phyloP scores from a whole-genome alignment of 1,140 invertebrate genomes.

The Spodoptera frugiperda region DNA sequence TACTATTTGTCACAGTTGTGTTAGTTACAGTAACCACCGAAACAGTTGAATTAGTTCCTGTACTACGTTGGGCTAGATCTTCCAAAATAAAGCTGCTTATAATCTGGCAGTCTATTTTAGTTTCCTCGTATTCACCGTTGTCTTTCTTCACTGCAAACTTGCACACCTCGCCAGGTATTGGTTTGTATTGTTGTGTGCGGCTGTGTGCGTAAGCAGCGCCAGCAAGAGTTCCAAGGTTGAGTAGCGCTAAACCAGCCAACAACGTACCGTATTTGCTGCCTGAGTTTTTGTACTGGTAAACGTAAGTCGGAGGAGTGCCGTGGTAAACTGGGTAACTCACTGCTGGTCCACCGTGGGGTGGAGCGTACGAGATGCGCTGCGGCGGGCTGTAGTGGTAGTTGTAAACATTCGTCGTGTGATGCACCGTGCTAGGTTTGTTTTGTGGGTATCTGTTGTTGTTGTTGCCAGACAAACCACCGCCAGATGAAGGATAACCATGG shows the following conservation, averaged over 20 bases:
- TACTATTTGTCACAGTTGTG: constrained; percentile 67
- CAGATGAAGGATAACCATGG: constrained; percentile 41
- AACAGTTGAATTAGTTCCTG: constrained; percentile 64
- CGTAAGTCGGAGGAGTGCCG: constrained; percentile 76
- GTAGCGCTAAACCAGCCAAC: constrained; percentile 73
- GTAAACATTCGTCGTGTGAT: constrained; percentile 67
- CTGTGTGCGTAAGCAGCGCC: constrained; percentile 66
- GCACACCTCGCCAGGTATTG: constrained; percentile 74
- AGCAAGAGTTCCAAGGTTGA: constrained; percentile 77
- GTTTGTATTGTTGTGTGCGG: constrained; percentile 57
- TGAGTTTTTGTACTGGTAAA: constrained; percentile 79
- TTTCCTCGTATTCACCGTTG: constrained; percentile 81
- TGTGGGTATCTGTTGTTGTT: constrained; percentile 66
- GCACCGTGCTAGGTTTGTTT: constrained; percentile 54
- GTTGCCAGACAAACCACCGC: constrained; percentile 48
- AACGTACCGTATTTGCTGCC: constrained; percentile 80
- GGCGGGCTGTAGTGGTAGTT: constrained; percentile 79
- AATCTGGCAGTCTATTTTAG: constrained; percentile 77
- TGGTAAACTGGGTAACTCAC: constrained; percentile 76
- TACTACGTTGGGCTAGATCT: constrained; percentile 65
- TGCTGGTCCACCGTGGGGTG: constrained; percentile 61
- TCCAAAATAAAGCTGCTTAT: constrained; percentile 77
- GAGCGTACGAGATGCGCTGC: constrained; percentile 72
- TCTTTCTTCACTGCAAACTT: constrained; percentile 78
- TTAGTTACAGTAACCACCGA: constrained; percentile 73